A percentile compares a stretch with the other conserved stretches of the same genome.
Evolutionary conservation across 1,140 invertebrate genomes (phyloP).

Genomic region (Hesperophylax magnus): DNA sequence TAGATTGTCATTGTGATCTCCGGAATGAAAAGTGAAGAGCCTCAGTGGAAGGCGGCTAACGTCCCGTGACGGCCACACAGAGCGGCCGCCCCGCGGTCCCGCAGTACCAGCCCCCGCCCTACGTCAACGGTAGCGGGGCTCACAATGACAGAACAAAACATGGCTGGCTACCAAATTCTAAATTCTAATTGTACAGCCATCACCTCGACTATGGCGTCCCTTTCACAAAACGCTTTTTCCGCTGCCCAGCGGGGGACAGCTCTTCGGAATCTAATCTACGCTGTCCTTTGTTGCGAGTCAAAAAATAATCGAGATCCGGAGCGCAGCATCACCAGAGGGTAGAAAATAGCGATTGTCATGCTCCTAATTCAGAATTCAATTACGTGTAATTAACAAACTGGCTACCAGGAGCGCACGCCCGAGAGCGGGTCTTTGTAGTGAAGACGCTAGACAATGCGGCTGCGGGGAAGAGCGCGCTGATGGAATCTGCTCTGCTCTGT

Average conservation of each 20-base stretch:
- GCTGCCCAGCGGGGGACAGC: constrained; percentile 44
- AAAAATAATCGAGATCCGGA: constrained; percentile 48
- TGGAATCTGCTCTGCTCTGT: constrained; percentile 16
- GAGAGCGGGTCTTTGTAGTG: constrained; percentile 30
- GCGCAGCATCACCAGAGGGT: constrained; percentile 41
- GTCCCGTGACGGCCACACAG: constrained; percentile 42
- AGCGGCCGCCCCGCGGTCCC: constrained; percentile 3
- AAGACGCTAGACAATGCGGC: constrained; percentile 35
- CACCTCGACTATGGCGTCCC: constrained; percentile 6
- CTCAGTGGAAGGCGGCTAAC: not conserved
- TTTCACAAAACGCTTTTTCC: constrained; percentile 35
- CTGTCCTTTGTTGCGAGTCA: constrained; percentile 46
- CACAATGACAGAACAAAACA: constrained; percentile 31
- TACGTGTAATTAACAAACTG: constrained; percentile 54
- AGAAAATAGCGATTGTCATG: constrained; percentile 56
- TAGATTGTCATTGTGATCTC: constrained; percentile 35
- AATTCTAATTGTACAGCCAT: constrained; percentile 35
- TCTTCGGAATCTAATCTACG: constrained; percentile 57
- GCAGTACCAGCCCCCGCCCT: constrained; percentile 15
- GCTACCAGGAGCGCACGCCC: constrained; percentile 50
- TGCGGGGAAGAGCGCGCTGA: constrained; percentile 8
- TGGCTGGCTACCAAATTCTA: constrained; percentile 34
- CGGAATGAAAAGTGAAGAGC: not conserved
- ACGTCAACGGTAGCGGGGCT: constrained; percentile 5
- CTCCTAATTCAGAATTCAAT: constrained; percentile 57